phyloP scores from a whole-genome alignment of 2,888 invertebrate species.

The Rhaphigaster nebulosa region DNA sequence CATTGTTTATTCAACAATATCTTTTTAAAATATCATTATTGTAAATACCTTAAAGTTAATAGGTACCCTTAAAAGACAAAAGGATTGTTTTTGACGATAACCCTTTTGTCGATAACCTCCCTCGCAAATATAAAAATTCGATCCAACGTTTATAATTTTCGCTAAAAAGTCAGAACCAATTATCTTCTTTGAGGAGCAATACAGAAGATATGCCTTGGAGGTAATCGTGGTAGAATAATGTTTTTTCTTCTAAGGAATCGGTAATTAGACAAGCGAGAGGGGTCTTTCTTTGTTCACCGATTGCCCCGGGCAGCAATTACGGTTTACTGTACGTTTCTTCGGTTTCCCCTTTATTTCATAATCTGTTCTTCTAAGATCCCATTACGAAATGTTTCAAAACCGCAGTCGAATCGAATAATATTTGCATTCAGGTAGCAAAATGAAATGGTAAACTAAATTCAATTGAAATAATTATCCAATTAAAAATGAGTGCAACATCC shows the following conservation, averaged over 20 bases:
- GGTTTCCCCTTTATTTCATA: neutral
- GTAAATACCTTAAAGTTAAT: neutral
- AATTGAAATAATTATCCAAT: too few relatives aligned
- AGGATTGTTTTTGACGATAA: neutral
- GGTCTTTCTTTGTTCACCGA: neutral
- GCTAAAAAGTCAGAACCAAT: neutral
- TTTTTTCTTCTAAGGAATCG: neutral
- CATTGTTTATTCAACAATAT: too few relatives aligned
- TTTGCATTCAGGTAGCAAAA: neutral
- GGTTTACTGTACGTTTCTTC: neutral
- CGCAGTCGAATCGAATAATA: neutral
- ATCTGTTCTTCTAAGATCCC: neutral
- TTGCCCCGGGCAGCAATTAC: slow-evolving; percentile 11
- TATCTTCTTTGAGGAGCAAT: slow-evolving; percentile 23
- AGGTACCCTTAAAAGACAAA: neutral
- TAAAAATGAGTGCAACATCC: too few relatives aligned
- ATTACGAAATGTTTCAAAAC: neutral
- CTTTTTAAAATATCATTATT: neutral
- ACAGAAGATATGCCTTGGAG: neutral
- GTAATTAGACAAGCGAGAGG: neutral
- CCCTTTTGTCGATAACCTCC: neutral
- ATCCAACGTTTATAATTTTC: neutral
- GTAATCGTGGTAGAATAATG: neutral
- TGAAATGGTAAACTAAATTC: neutral
- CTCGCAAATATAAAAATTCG: neutral